Percentiles rank a stretch among this genome's conserved stretches.
Conservation (phyloP, 2,113 vertebrate genomes). For the Ornithorhynchus anatinus region DNA sequence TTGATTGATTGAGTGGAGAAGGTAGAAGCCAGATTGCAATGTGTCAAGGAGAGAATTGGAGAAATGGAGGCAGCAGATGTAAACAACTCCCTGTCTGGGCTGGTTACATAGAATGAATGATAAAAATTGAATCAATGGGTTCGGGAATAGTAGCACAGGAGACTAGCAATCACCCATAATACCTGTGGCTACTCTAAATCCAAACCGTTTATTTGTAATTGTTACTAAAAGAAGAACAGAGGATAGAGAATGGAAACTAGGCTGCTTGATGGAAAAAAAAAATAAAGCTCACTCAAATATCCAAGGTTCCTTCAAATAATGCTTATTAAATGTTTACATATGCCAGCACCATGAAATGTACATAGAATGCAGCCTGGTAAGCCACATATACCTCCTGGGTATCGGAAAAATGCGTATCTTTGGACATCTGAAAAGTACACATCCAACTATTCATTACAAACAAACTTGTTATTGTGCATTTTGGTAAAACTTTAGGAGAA, state of each 20-base stretch:
- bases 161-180: not conserved
- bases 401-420: not conserved
- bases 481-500: not conserved
- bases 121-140: not conserved
- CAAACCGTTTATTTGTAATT: not conserved
- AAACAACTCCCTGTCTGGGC: too few species aligned
- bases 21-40: too few species aligned
- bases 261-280: not conserved
- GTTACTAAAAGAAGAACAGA: not conserved
- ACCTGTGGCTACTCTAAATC: too few species aligned
- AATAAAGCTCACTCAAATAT: not conserved
- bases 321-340: not conserved
- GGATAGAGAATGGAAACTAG: not conserved
- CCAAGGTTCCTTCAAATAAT: not conserved
- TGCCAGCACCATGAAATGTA: not conserved
- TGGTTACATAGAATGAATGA: too few species aligned
- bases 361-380: not conserved
- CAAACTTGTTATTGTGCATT: not conserved
- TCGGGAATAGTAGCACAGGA: not conserved
- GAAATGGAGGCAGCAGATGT: too few species aligned
- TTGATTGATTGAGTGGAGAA: too few species aligned
- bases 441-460: not conserved
- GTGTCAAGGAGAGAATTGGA: too few species aligned
- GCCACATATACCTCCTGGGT: not conserved
- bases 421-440: not conserved